Percentiles rank a stretch among this genome's conserved stretches.
Evolutionary conservation across 1,140 invertebrate species (phyloP).

Genomic region (Drosophila varians): DNA sequence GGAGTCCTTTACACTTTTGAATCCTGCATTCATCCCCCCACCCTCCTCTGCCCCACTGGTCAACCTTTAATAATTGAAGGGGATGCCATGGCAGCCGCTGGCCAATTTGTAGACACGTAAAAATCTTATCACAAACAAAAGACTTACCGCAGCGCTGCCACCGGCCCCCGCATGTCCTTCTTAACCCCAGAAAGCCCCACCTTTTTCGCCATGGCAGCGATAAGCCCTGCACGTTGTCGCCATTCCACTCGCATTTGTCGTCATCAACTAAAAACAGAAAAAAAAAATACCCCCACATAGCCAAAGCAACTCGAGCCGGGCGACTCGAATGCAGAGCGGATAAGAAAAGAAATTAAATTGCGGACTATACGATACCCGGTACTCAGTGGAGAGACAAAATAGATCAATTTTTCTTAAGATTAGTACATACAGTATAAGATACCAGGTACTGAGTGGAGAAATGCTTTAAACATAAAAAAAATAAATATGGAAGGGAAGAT

Average conservation of each 20-base stretch:
- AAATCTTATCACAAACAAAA: constrained; percentile 71
- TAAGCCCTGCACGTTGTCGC: constrained; percentile 73
- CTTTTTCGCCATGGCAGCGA: constrained; percentile 45
- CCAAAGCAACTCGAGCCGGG: not conserved
- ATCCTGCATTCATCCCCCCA: too few species aligned
- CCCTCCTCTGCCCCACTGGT: not conserved
- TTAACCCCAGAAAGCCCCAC: not conserved
- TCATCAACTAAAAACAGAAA: constrained; percentile 51
- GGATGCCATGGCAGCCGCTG: constrained; percentile 43
- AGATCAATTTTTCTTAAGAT: too few species aligned
- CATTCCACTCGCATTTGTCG: constrained; percentile 76
- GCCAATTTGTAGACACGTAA: constrained; percentile 74
- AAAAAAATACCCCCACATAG: not conserved
- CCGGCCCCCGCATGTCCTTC: not conserved
- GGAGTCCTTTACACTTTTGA: not conserved
- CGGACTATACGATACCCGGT: not conserved
- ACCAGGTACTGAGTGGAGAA: too few species aligned
- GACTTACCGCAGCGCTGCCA: constrained; percentile 23
- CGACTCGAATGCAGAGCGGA: constrained; percentile 1
- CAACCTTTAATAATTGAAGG: constrained; percentile 24
- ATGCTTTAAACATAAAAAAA: too few species aligned
- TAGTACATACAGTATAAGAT: too few species aligned
- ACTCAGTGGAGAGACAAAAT: not conserved
- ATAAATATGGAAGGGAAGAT: too few species aligned
- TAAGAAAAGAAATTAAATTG: not conserved